Percentiles rank a stretch among this genome's conserved stretches.
Evolutionary conservation across 2,113 vertebrate species (phyloP).

Genomic region (Marmota monax): DNA sequence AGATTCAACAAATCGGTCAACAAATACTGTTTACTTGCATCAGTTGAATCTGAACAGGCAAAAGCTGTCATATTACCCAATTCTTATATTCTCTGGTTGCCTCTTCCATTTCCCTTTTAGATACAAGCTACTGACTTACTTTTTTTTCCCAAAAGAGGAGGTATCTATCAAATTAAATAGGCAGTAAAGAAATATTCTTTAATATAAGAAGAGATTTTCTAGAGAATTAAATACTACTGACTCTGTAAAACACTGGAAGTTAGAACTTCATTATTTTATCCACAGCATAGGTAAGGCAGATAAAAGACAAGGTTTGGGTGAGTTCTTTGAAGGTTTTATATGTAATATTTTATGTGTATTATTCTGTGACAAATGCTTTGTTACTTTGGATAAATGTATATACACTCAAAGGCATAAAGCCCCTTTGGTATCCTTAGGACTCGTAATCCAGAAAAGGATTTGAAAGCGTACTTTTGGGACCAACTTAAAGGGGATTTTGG

Average conservation of each 20-base stretch:
- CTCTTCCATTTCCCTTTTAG: conserved; percentile 41
- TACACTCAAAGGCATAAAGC: not conserved
- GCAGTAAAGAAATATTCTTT: not conserved
- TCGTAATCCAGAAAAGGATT: not conserved
- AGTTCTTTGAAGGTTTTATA: not conserved
- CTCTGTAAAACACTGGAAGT: conserved; percentile 18
- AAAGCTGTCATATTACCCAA: not conserved
- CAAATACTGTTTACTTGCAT: conserved; percentile 36
- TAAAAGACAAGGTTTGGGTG: not conserved
- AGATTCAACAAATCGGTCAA: conserved; percentile 56
- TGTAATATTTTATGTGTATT: not conserved
- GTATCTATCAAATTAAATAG: not conserved
- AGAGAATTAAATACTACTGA: not conserved
- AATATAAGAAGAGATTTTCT: not conserved
- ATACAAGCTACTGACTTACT: not conserved
- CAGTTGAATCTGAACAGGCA: conserved; percentile 56
- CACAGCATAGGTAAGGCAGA: not conserved
- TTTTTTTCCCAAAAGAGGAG: not conserved
- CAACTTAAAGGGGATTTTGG: not conserved
- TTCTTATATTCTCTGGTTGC: not conserved
- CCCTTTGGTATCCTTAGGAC: not conserved
- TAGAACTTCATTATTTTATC: conserved; percentile 30
- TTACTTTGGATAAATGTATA: not conserved
- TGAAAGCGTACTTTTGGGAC: not conserved
- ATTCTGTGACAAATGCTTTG: not conserved